Evolutionary conservation across 1,140 invertebrate genomes (phyloP).

Genomic region (Scaptomyza pallida): DNA sequence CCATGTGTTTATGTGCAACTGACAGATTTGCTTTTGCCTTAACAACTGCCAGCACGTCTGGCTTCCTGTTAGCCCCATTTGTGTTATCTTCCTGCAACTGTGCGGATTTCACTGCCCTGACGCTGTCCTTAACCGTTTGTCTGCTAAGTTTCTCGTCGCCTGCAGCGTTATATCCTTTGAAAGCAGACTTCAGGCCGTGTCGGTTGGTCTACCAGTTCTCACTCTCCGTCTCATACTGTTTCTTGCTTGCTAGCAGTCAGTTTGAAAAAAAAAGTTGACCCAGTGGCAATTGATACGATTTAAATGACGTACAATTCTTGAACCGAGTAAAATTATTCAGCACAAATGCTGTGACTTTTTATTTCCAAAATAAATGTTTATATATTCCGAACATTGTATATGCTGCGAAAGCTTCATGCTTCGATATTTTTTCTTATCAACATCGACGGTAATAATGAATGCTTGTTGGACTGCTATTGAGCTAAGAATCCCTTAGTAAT

Average conservation of each 20-base stretch:
- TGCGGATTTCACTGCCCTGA: constrained; percentile 13
- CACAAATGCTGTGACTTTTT: too few species aligned
- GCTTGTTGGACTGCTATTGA: too few species aligned
- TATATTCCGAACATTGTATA: too few species aligned
- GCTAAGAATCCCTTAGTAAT: too few species aligned
- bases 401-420: too few species aligned
- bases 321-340: too few species aligned
- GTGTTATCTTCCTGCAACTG: constrained; percentile 21
- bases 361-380: too few species aligned
- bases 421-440: too few species aligned
- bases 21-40: constrained; percentile 37
- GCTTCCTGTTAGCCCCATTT: not conserved
- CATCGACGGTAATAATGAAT: too few species aligned
- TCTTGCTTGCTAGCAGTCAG: not conserved
- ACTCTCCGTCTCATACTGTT: too few species aligned
- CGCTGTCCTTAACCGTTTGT: constrained; percentile 26
- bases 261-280: constrained; percentile 4
- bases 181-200: constrained; percentile 21
- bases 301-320: too few species aligned
- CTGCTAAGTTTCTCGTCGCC: constrained; percentile 36
- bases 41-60: not conserved
- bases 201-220: constrained; percentile 2
- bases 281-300: constrained; percentile 12
- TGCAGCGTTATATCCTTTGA: constrained; percentile 36
- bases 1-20: constrained; percentile 52